phyloP scores from a whole-genome alignment of 1,140 invertebrate species.

The Copidosoma floridanum region DNA sequence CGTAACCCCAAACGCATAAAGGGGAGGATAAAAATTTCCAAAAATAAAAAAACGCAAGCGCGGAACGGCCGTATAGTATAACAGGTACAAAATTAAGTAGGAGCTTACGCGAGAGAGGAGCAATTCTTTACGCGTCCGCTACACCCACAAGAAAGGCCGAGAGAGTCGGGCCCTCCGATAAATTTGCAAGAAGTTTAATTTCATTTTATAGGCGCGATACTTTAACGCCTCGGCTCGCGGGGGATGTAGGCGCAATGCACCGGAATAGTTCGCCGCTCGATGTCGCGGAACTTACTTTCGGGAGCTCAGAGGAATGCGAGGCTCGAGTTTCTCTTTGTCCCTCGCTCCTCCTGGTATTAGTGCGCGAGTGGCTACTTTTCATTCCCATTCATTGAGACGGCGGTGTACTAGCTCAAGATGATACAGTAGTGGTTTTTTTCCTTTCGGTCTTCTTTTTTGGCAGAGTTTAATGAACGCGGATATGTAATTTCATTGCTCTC shows the following conservation, averaged over 20 bases:
- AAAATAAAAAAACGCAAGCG: not conserved
- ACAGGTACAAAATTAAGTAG: not conserved
- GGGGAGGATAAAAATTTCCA: not conserved
- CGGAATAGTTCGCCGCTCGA: not conserved
- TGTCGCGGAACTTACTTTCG: not conserved
- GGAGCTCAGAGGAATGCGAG: not conserved
- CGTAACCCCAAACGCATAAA: not conserved
- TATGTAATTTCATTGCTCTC: no score
- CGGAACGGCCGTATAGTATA: not conserved
- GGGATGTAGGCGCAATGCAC: no score
- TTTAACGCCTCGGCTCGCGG: constrained; percentile 36
- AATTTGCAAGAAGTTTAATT: constrained; percentile 48
- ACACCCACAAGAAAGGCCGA: not conserved
- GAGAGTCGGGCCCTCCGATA: constrained; percentile 21
- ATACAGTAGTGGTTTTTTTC: no score
- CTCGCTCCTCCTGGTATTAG: no score
- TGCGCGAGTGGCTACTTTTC: no score
- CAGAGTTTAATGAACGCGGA: no score
- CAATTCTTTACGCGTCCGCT: not conserved
- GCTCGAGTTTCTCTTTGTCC: no score
- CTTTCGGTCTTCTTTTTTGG: no score
- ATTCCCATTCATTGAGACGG: no score
- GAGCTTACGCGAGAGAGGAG: not conserved
- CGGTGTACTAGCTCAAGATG: no score
- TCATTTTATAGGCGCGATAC: constrained; percentile 49